Conservation (phyloP, 2,888 invertebrate species). For the Phyllotreta striolata region DNA sequence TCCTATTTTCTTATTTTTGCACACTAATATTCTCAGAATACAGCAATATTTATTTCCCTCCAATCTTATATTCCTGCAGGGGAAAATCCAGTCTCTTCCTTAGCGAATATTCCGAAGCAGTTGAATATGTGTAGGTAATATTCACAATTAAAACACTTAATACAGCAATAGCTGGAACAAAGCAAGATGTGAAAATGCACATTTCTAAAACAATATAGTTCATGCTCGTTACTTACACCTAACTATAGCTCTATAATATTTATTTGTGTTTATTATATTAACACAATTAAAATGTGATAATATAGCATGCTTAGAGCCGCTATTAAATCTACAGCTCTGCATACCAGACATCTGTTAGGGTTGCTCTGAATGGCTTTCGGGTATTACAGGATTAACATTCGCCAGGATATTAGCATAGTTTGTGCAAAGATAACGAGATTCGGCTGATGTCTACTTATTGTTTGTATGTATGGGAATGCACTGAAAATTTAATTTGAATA, state of each 20-base stretch:
- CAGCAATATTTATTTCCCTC: too few species aligned
- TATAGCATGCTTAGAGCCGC: constrained; percentile 33
- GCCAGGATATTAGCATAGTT: constrained; percentile 41
- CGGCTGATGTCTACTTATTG: constrained; percentile 34
- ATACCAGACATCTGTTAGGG: constrained; percentile 37
- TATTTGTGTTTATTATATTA: constrained; percentile 22
- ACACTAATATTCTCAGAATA: too few species aligned
- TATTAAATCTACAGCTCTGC: constrained; percentile 34
- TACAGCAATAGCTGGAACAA: too few species aligned
- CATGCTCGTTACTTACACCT: constrained; percentile 2
- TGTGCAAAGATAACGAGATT: constrained; percentile 37
- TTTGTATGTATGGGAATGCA: constrained; percentile 20
- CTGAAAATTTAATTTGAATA: constrained; percentile 24
- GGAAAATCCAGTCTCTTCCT: too few species aligned
- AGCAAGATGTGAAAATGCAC: not conserved
- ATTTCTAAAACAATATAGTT: constrained; percentile 1
- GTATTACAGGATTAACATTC: constrained; percentile 38
- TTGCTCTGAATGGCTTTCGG: constrained; percentile 31
- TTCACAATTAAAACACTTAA: too few species aligned
- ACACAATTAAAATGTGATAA: constrained; percentile 34
- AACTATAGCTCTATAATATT: constrained; percentile 7
- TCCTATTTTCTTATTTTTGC: too few species aligned
- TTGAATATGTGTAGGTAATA: too few species aligned
- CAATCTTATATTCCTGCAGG: too few species aligned
- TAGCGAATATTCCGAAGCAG: too few species aligned